Base-by-base conservation (phyloP, 1,140 invertebrate genomes). In the Scaptomyza pallida region DNA sequence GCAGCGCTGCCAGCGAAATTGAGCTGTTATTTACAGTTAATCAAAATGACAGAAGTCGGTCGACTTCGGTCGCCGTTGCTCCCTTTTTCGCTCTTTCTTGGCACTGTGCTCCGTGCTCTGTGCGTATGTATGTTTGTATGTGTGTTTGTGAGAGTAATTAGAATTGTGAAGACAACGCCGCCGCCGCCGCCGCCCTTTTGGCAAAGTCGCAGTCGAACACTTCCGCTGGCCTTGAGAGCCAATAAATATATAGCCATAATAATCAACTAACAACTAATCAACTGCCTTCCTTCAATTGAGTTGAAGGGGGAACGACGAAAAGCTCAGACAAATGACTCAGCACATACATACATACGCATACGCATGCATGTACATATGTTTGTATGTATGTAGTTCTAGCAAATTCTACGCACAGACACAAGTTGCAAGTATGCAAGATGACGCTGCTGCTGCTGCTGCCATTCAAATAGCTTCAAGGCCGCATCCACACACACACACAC, bases 161-260 rank as follows among this genome's bases (percentile, higher is more conserved):
- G 79, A 82, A 30, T 30, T 64, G 45, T 63, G 47, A 17, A n/a
- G n/a, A n/a, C n/a, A n/a, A n/a, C n/a, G n/a, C n/a, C n/a, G n/a
- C n/a, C n/a, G n/a, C n/a, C n/a, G n/a, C n/a, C 23, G 23, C 23
- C 23, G 23, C 23, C 65, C 64, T 62, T 62, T 50, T 50, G 16
- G 40, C 12, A 12, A 44, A 13, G 16, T 21, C 30, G 40, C n/a
- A n/a, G n/a, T 63, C 52, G 23, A 43, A 47, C 56, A 81, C 72
- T 86, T 89, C 86, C 86, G 80, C 70, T 90, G 80, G 81, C 89
- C 89, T 90, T 90, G 89, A 72, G 67, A 43, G 56, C 44, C 74
- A 90, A 90, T 90, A 83, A 82, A 26, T 6, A 26, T n/a, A 26
- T 23, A 3, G 5, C 5, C 3, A 82, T 9, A 44, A 37, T 54